Conservation (phyloP, 2,888 invertebrate species). For the Ophonus ardosiacus region DNA sequence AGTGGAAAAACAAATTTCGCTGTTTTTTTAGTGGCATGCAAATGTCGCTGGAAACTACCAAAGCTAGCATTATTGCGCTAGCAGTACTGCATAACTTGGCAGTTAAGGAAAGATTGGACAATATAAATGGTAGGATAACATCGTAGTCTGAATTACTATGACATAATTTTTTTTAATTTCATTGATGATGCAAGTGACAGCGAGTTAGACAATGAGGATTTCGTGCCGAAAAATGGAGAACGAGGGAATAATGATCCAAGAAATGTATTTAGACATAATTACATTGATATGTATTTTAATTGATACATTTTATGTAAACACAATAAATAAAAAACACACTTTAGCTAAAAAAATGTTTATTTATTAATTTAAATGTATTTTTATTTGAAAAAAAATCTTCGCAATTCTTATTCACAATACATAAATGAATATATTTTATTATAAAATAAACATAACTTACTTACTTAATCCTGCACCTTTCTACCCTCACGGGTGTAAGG, state of each 20-base stretch:
- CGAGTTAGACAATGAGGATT: slow-evolving; percentile 1
- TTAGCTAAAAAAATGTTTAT: neutral
- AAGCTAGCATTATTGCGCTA: slow-evolving; percentile 55
- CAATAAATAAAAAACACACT: neutral
- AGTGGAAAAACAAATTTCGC: slow-evolving; percentile 64
- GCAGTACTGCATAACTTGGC: slow-evolving; percentile 61
- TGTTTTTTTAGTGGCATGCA: slow-evolving; percentile 56
- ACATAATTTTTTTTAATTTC: neutral
- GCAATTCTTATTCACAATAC: neutral
- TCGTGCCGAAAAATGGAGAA: neutral
- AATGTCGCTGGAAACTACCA: slow-evolving; percentile 40
- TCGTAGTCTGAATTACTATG: neutral
- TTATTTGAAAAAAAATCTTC: neutral
- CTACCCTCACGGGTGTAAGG: too few species aligned
- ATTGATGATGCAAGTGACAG: neutral
- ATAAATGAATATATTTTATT: neutral
- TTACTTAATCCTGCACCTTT: too few species aligned
- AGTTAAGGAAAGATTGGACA: slow-evolving; percentile 7
- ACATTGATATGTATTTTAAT: slow-evolving; percentile 39
- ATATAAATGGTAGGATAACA: neutral
- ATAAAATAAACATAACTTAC: neutral
- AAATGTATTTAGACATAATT: slow-evolving; percentile 19
- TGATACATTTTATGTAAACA: neutral
- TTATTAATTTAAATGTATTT: neutral
- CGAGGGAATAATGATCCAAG: neutral